Evolutionary conservation across 2,113 vertebrate genomes (phyloP).

Genomic region (Gallinago paraguaiae): DNA sequence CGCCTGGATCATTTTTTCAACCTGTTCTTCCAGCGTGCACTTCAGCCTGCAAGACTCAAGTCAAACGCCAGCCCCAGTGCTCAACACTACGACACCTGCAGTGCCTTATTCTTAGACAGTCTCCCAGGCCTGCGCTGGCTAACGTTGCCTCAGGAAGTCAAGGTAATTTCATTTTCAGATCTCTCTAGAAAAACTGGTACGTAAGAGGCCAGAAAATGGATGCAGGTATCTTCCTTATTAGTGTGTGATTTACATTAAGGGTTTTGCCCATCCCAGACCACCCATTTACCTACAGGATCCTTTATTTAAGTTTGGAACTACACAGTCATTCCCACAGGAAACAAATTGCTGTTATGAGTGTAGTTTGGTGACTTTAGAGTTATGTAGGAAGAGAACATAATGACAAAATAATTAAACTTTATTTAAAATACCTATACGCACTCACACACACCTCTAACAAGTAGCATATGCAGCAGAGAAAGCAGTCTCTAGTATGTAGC

Average conservation of each 20-base stretch:
- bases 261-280: background rate
- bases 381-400: background rate
- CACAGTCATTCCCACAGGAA: background rate
- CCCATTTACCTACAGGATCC: background rate
- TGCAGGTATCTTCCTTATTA: background rate
- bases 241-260: background rate
- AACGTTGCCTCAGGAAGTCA: conserved; percentile 84
- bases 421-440: background rate
- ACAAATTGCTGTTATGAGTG: background rate
- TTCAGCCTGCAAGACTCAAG: conserved; percentile 77
- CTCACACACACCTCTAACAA: background rate
- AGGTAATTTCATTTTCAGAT: conserved; percentile 71
- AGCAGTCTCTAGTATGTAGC: background rate
- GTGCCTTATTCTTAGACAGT: conserved; percentile 78
- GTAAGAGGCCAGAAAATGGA: background rate
- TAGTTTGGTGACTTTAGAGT: background rate
- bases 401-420: background rate
- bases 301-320: background rate
- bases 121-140: conserved; percentile 91
- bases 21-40: conserved; percentile 92
- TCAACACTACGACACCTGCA: conserved; percentile 66
- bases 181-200: background rate
- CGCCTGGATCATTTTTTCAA: conserved; percentile 94
- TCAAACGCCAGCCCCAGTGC: conserved; percentile 16
- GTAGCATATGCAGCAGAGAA: background rate